Base-by-base conservation (phyloP, 2,113 vertebrate species). In the Antechinus flavipes region DNA sequence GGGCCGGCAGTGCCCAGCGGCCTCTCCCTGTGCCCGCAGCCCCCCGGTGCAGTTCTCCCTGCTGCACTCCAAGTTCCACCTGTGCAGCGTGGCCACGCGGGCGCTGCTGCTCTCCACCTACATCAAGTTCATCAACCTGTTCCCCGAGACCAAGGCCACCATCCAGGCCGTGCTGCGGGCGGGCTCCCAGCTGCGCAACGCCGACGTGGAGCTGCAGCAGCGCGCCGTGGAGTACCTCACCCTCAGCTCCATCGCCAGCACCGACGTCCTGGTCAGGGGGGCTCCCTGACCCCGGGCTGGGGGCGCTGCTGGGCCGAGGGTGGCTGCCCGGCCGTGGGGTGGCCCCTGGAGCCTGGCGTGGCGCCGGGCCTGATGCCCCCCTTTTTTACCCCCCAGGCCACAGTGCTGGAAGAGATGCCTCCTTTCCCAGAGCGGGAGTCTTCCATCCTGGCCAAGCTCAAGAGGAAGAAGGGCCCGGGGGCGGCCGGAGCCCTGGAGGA, bases 41-140 rank as follows among this genome's bases (percentile, higher is more conserved):
- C 99, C 99, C 8, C 98, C 99, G 1, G 99, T 99, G 95, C 99
- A 99, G 98, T 99, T 99, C 98, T 99, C 99, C 94, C 98, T 99
- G 89, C 99, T 99, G 91, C 99, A 99, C 96, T 99, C 99, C 61
- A 99, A 99, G 98, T 99, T 99, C 98, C 99, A 99, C 95, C 98
- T 99, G 98, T 99, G 99, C 97, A 99, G 99, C 0, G 99, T 99
- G 92, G 99, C 99, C 1, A 99, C 99, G 0, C 99, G 99, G 0
- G 99, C 99, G 49, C 98, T 99, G 93, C 99, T 99, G 96, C 98
- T 99, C 94, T 99, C 99, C 0, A 99, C 99, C 95, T 99, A 99
- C 97, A 99, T 99, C 98, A 99, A 99, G 97, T 99, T 99, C 95
- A 99, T 99, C 98, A 99, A 99, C 98, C 98, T 99, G 96, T 99